Evolutionary conservation across 2,113 vertebrate species (phyloP), one percentile per base, ranked within the genome.

Genomic region (Bambusicola thoracicus): DNA sequence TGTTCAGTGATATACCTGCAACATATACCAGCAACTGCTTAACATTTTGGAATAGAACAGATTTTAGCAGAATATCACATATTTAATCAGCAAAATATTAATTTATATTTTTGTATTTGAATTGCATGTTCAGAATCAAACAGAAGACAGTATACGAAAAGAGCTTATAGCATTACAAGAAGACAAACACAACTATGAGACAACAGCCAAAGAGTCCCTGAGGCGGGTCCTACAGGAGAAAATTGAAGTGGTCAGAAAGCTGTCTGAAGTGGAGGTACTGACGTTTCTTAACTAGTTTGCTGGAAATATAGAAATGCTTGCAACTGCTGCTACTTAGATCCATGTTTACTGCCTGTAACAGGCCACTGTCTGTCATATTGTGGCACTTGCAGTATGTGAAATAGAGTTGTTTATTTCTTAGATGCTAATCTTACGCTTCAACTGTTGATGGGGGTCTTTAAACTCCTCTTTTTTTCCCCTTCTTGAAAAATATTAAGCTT

Each of bases 141-240:
- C 99, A 29, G 99, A 99, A 97, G 99, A 99, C 56, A 98, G 98
- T 83, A 99, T 99, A 95, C 98, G 99, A 49, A 99, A 99, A 94
- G 99, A 99, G 89, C 98, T 99, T 62, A 95, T 99, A 95, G 98
- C 99, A 77, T 98, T 99, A 86, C 99, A 99, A 85, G 99, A 99
- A 78, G 99, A 99, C 97, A 99, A 99, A 98, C 98, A 99, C 97
- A 99, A 99, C 97, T 99, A 99, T 44, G 99, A 99, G 97, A 99
- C 99, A n/a, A 99, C 99, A 77, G 99, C 99, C 88, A 99, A 99
- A 98, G 99, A 99, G 98, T 99, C 99, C 92, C 98, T 99, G 98
- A 98, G 99, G 98, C 98, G 98, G 97, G 99, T 99, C 94, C 98
- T 99, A 97, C 99, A 99, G 98, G 99, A 99, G 98, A 99, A 99